Percentiles rank a stretch among this genome's conserved stretches.
Evolutionary conservation across 2,888 invertebrate genomes (phyloP).

Genomic region (Ochropacha duplaris): DNA sequence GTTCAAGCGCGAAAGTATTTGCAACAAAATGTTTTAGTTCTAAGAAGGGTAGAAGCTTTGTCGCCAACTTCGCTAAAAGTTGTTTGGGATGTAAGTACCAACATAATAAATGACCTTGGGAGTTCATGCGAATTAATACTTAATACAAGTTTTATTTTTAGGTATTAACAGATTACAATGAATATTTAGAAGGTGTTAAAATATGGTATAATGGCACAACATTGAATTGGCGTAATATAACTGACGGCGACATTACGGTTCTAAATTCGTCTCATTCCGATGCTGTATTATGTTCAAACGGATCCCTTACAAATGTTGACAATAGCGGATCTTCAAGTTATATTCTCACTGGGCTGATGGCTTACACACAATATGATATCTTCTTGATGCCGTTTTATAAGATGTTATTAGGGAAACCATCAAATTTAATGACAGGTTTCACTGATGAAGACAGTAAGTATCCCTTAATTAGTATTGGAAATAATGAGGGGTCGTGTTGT

Average conservation of each 20-base stretch:
- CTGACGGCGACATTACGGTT: constrained; percentile 56
- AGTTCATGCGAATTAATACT: background rate
- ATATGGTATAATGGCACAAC: constrained; percentile 82
- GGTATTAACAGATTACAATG: constrained; percentile 80
- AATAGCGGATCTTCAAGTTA: constrained; percentile 88
- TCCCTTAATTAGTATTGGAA: constrained; percentile 25
- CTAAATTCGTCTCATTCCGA: constrained; percentile 56
- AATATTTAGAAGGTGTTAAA: constrained; percentile 87
- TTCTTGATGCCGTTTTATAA: constrained; percentile 95
- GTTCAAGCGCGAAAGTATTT: constrained; percentile 91
- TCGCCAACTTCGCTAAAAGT: constrained; percentile 90
- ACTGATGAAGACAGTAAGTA: constrained; percentile 91
- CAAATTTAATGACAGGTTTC: constrained; percentile 92
- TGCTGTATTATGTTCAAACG: constrained; percentile 74
- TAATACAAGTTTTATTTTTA: constrained; percentile 37
- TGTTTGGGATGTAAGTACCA: constrained; percentile 89
- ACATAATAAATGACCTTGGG: background rate
- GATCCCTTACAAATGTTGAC: constrained; percentile 86
- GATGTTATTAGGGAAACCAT: constrained; percentile 94
- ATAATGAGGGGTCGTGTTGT: constrained; percentile 18
- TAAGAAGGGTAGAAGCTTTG: constrained; percentile 85
- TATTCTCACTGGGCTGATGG: constrained; percentile 88
- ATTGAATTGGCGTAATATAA: constrained; percentile 71
- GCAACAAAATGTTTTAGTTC: constrained; percentile 90
- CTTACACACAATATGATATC: constrained; percentile 95